A percentile compares a stretch with the other conserved stretches of the same genome.
These are phyloP conservation scores for Drosophila rhopaloa DNA, from an alignment of 1,140 invertebrate species.

Conservation along the genomic window DNA sequence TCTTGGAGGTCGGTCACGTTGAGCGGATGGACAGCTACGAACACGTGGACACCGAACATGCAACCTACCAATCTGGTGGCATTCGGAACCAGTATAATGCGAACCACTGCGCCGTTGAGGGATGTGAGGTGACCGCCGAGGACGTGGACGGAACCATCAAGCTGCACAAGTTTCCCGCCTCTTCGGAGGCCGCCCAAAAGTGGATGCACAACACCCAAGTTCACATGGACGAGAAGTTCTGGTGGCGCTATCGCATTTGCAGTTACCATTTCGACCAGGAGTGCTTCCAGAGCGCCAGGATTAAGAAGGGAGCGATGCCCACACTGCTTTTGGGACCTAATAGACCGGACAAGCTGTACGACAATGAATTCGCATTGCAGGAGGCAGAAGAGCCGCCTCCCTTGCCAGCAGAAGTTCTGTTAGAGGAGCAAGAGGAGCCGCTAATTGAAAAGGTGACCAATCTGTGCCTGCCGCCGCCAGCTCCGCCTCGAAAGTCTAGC, in stretches of 20 bases:
- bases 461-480: conserved; percentile 39
- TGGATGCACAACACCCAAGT: conserved; percentile 77
- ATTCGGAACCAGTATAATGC: conserved; percentile 47
- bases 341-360: conserved; percentile 39
- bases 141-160: conserved; percentile 47
- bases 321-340: conserved; percentile 55
- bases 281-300: conserved; percentile 59
- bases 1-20: conserved; percentile 67
- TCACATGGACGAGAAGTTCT: conserved; percentile 47
- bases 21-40: conserved; percentile 68
- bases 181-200: conserved; percentile 49
- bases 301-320: conserved; percentile 60
- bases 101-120: conserved; percentile 57
- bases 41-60: conserved; percentile 35
- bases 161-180: conserved; percentile 69
- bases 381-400: conserved; percentile 15
- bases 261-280: conserved; percentile 63
- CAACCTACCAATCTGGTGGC: neutral
- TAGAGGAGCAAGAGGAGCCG: neutral
- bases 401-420: neutral
- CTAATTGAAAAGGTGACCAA: conserved; percentile 3
- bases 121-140: conserved; percentile 49
- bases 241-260: conserved; percentile 74
- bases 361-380: conserved; percentile 51
- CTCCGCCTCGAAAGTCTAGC: conserved; percentile 62